Base-by-base conservation (phyloP, 2,113 vertebrate genomes). In the Colius striatus region DNA sequence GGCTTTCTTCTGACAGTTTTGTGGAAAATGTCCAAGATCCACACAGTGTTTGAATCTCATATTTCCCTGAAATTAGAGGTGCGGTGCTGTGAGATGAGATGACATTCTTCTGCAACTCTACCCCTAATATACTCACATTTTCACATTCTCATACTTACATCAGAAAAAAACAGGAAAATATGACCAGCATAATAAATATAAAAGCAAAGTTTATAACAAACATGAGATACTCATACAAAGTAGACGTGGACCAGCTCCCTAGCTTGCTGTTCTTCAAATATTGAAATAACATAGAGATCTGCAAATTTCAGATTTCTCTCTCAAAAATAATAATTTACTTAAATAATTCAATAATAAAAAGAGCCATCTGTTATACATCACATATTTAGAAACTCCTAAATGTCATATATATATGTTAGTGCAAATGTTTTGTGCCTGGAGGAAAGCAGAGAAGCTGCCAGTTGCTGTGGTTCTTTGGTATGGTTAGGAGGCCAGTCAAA, bases 1-100 rank as follows among this genome's bases (percentile, higher is more conserved):
- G 16, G 66, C 71, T 90, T 91, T 84, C 94, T 95, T 89, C 94
- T 94, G 94, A 90, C 96, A 96, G 95, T 68, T 96, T 90, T 95
- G 75, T 97, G 96, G 96, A 97, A 95, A 67, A 58, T 1, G 3
- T 94, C 96, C 96, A 97, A 95, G 96, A 95, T 63, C 32, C 47
- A 87, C 63, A 92, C 41, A 92, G 55, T 26, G 27, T 66, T 87
- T 92, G 67, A 95, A 95, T 97, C 97, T 97, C 92, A 93, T 80
- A 94, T 81, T 96, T 36, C 51, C 80, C 82, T 93, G 90, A 96
- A 97, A 97, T 70, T 61, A 84, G 66, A 95, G 50, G 54, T 70
- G 45, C 7, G 17, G 17, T 18, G 38, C 63, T 38, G 6, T n/a
- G 25, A 9, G 9, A 41, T 47, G 62, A 86, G 86, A 41, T 96